phyloP scores from a whole-genome alignment of 2,113 vertebrate species.

The Chlamydotis undulata region DNA sequence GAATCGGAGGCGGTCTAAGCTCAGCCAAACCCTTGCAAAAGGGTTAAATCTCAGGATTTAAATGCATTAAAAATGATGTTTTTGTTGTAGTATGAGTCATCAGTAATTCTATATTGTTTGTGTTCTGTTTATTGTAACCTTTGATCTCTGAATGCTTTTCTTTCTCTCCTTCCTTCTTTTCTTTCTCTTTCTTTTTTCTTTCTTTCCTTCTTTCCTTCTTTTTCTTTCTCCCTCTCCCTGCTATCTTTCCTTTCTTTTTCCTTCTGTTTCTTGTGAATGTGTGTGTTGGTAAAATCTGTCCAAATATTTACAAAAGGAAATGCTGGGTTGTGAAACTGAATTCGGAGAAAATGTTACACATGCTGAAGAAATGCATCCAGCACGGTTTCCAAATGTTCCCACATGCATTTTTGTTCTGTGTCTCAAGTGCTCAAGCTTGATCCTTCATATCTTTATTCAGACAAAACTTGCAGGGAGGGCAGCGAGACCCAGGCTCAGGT shows the following conservation, averaged over 20 bases:
- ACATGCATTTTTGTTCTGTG: slow-evolving; percentile 51
- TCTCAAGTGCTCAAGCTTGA: slow-evolving; percentile 6
- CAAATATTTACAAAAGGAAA: slow-evolving; percentile 67
- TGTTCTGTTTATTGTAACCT: neutral
- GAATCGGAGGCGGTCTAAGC: neutral
- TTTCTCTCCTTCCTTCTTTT: too few species aligned
- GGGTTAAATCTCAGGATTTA: neutral
- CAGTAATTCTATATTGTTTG: neutral
- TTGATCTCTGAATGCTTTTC: neutral
- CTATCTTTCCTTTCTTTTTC: neutral
- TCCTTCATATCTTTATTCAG: slow-evolving; percentile 21
- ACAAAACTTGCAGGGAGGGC: neutral
- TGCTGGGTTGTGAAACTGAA: slow-evolving; percentile 63
- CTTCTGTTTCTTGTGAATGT: neutral
- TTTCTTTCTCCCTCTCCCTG: too few species aligned
- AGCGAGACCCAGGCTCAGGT: neutral
- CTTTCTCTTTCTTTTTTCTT: rapidly evolving
- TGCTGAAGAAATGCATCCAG: slow-evolving; percentile 59
- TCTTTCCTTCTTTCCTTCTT: too few species aligned
- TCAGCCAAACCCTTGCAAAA: neutral
- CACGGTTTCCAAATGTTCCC: slow-evolving; percentile 32
- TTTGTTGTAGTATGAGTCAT: slow-evolving; percentile 7
- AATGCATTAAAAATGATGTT: neutral
- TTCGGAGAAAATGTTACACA: slow-evolving; percentile 64
- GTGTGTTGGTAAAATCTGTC: slow-evolving; percentile 1